Percentiles rank a stretch among this genome's conserved stretches.
phyloP scores from a whole-genome alignment of 2,888 invertebrate genomes.

The Lobophora halterata region DNA sequence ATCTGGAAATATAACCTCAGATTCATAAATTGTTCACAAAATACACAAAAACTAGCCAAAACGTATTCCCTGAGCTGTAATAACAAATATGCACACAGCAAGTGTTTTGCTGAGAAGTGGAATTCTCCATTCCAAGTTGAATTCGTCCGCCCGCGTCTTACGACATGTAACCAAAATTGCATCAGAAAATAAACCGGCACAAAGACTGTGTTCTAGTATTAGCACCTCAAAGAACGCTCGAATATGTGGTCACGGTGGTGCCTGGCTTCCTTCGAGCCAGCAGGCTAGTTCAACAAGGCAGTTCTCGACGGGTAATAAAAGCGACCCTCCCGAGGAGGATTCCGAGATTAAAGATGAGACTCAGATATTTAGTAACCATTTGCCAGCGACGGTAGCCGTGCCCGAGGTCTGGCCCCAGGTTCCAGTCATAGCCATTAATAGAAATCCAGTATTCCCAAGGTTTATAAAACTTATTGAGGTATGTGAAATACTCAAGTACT shows the following conservation, averaged over 20 bases:
- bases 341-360: slow-evolving; percentile 61
- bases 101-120: slow-evolving; percentile 59
- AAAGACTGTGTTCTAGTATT: slow-evolving; percentile 37
- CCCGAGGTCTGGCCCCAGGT: slow-evolving; percentile 98
- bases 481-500: too few relatives aligned
- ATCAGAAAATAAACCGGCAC: slow-evolving; percentile 62
- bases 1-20: slow-evolving; percentile 72
- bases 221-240: slow-evolving; percentile 36
- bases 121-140: slow-evolving; percentile 56
- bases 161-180: slow-evolving; percentile 69
- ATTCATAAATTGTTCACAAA: slow-evolving; percentile 29
- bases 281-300: slow-evolving; percentile 43
- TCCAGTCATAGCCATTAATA: slow-evolving; percentile 95
- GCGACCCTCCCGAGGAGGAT: slow-evolving; percentile 64
- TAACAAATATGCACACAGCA: slow-evolving; percentile 62
- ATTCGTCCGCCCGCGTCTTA: slow-evolving; percentile 47
- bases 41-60: slow-evolving; percentile 40
- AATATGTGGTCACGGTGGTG: slow-evolving; percentile 44
- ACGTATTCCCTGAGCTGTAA: slow-evolving; percentile 14
- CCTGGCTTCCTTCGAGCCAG: slow-evolving; percentile 30
- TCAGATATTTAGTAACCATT: slow-evolving; percentile 75
- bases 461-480: slow-evolving; percentile 99
- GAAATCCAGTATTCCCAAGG: slow-evolving; percentile 98
- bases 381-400: slow-evolving; percentile 94
- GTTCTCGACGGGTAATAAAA: slow-evolving; percentile 60